Base-by-base conservation (phyloP, 2,888 invertebrate species). In the Parelbella ahira region DNA sequence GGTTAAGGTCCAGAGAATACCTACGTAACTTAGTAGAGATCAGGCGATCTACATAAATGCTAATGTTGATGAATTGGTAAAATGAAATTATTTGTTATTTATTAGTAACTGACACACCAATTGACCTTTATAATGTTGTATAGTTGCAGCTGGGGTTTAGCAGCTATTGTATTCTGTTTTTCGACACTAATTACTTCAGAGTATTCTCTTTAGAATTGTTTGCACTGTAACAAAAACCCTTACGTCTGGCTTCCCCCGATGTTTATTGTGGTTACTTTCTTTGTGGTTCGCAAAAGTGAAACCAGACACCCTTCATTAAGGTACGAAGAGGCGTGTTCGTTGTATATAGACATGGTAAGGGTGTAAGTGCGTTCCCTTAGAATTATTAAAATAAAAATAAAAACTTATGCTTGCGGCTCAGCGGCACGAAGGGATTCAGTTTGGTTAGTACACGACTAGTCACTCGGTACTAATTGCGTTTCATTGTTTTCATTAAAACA, bases 281-380 rank as follows among this genome's bases (percentile, higher is more conserved):
- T 38, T 38, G 38, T 15, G 4, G 8, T 9, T 30, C 10, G 3
- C 10, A 30, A 10, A 23, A 30, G 38, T 18, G 12, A 10, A 29
- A 38, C 15, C 38, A 38, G 37, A 37, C 37, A 37, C 37, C 28
- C 28, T 37, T 29, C 29, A 37, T 37, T 37, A 37, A 29, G 28
- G 37, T 28, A 21, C 28, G 12, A 8, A 37, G 37, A 37, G 20
- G 12, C 9, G 8, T 23, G 34, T 34, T 36, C 8, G 18, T 27
- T 20, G 2, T 12, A n/a, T 23, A 18, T 11, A 10, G n/a, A 13
- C 10, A 18, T 37, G 18, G 8, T 13, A 7, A 11, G 7, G 3
- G 8, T 10, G 34, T 0, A n/a, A 13, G 20, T 9, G 28, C 1
- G 28, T 37, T 37, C 28, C 10, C 8, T 36, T 27, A 20, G 9